These are phyloP conservation scores for Silurus lanzhouensis DNA, from an alignment of 2,797 vertebrate genomes.

Conservation along the genomic window DNA sequence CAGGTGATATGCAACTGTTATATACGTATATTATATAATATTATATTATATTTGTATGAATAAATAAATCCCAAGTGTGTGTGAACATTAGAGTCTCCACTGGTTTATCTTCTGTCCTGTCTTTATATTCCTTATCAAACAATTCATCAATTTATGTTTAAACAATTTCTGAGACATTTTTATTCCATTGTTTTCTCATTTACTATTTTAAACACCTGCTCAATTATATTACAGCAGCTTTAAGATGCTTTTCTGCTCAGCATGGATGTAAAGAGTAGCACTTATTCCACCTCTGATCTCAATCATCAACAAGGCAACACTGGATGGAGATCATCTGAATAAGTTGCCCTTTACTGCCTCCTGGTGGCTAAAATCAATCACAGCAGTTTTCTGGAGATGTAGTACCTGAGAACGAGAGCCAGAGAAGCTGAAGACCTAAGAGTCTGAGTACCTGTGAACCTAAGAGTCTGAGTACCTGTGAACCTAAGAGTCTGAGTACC, in stretches of 20 bases:
- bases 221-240: not conserved
- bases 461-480: too few relatives aligned
- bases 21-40: slow-evolving; percentile 53
- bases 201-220: not conserved
- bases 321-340: not conserved
- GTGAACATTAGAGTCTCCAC: slow-evolving; percentile 66
- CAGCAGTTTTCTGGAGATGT: not conserved
- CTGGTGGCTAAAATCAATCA: not conserved
- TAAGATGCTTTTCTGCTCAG: not conserved
- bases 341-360: not conserved
- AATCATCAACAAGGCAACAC: not conserved
- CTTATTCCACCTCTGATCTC: not conserved
- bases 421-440: too few relatives aligned
- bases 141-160: too few relatives aligned
- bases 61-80: slow-evolving; percentile 75
- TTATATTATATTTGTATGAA: slow-evolving; percentile 78
- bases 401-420: too few relatives aligned
- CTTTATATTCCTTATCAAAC: not conserved
- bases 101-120: slow-evolving; percentile 6
- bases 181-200: not conserved
- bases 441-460: too few relatives aligned
- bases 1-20: slow-evolving; percentile 84
- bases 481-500: too few relatives aligned
- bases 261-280: too few relatives aligned
- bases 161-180: not conserved